Percentiles rank a stretch among this genome's conserved stretches.
Evolutionary conservation across 2,113 vertebrate species (phyloP).

Genomic region (Brachypodius melanocephalos): DNA sequence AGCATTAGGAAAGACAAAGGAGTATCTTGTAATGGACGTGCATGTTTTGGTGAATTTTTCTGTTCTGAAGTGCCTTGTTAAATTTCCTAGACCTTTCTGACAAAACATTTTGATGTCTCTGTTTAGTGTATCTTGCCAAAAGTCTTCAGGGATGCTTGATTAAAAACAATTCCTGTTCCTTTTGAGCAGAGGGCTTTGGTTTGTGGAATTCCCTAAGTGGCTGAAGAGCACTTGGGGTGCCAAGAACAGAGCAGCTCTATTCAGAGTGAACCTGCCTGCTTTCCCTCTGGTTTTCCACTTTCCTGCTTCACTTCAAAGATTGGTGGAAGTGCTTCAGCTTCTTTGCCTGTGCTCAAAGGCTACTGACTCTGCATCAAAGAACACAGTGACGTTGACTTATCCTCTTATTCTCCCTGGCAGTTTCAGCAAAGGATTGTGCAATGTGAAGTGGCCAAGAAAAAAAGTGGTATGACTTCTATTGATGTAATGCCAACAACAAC

Average conservation of each 20-base stretch:
- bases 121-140: not conserved
- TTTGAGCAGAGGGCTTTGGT: not conserved
- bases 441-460: constrained; percentile 25
- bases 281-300: constrained; percentile 49
- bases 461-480: constrained; percentile 23
- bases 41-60: not conserved
- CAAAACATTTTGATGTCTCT: not conserved
- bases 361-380: constrained; percentile 55
- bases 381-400: constrained; percentile 19
- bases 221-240: constrained; percentile 31
- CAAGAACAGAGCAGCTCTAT: constrained; percentile 42
- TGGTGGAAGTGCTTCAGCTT: constrained; percentile 41
- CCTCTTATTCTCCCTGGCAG: constrained; percentile 46
- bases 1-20: not conserved
- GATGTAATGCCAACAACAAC: constrained; percentile 46
- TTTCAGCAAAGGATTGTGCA: constrained; percentile 27
- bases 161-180: constrained; percentile 38
- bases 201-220: constrained; percentile 41
- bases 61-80: not conserved
- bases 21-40: not conserved
- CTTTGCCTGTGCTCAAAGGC: constrained; percentile 34
- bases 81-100: not conserved
- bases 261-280: constrained; percentile 10
- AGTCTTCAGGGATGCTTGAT: not conserved
- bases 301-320: constrained; percentile 61